Evolutionary conservation across 2,113 vertebrate species (phyloP).

Genomic region (Sorex araneus): DNA sequence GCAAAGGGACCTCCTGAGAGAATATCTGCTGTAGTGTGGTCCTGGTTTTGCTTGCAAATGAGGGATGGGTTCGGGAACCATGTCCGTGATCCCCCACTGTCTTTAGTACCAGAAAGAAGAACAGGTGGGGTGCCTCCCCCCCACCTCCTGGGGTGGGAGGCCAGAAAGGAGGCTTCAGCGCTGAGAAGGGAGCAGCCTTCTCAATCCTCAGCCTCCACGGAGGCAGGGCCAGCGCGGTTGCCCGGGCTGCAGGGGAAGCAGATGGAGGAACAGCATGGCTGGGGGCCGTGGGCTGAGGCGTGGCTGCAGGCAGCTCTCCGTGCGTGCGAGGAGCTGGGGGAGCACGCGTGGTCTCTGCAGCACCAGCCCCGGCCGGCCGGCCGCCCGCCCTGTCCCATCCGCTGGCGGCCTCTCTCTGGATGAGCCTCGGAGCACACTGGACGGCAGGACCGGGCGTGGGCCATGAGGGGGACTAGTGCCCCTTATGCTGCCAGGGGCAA

Average conservation of each 20-base stretch:
- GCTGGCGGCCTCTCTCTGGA: too few relatives aligned
- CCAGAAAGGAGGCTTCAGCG: neutral
- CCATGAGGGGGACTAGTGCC: too few relatives aligned
- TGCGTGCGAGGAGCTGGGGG: too few relatives aligned
- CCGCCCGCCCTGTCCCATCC: too few relatives aligned
- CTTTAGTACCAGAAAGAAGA: neutral
- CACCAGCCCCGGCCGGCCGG: too few relatives aligned
- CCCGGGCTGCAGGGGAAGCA: neutral
- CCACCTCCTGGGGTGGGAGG: neutral
- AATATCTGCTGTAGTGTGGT: neutral
- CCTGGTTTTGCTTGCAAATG: slow-evolving; percentile 42
- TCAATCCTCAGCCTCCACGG: too few relatives aligned
- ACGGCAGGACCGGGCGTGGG: too few relatives aligned
- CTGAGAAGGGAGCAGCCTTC: neutral
- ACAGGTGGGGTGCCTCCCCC: neutral
- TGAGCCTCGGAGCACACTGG: too few relatives aligned
- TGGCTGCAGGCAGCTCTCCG: neutral
- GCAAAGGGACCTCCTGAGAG: neutral
- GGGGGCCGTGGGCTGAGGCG: neutral
- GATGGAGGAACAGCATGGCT: neutral
- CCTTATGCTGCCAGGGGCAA: neutral
- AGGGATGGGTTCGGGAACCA: neutral
- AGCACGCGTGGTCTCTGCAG: too few relatives aligned
- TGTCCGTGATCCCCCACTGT: neutral
- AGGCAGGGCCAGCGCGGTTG: too few relatives aligned